phyloP scores from a whole-genome alignment of 2,888 invertebrate species.

The Andrena praecox region DNA sequence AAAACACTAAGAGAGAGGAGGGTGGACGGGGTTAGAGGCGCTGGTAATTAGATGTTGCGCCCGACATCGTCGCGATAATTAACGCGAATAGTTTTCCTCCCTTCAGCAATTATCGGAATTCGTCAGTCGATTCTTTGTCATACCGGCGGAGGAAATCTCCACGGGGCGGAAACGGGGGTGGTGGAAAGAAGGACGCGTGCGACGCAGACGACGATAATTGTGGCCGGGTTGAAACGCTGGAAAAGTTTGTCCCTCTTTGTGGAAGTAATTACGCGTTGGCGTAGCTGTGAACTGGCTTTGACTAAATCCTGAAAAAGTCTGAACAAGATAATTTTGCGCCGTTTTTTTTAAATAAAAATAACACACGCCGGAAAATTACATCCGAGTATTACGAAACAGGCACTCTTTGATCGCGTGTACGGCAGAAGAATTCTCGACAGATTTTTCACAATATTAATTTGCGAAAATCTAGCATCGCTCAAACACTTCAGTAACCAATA shows the following conservation, averaged over 20 bases:
- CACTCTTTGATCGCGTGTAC: too few species aligned
- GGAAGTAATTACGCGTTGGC: conserved; percentile 57
- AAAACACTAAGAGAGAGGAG: not conserved
- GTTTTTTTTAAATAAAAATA: not conserved
- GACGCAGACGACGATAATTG: conserved; percentile 38
- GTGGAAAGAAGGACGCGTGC: conserved; percentile 13
- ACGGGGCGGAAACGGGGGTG: conserved; percentile 9
- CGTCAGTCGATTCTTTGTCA: conserved; percentile 30
- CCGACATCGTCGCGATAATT: conserved; percentile 71
- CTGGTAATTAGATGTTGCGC: conserved; percentile 71
- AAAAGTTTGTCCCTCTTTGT: conserved; percentile 48
- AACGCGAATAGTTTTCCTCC: conserved; percentile 73
- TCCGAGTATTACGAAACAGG: too few species aligned
- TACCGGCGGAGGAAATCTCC: conserved; percentile 1
- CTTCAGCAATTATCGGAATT: conserved; percentile 68
- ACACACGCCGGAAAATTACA: too few species aligned
- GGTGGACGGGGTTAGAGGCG: not conserved
- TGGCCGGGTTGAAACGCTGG: conserved; percentile 13
- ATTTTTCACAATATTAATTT: too few species aligned
- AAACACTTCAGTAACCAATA: too few species aligned
- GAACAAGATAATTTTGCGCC: not conserved
- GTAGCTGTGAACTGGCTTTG: conserved; percentile 21
- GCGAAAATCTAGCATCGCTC: too few species aligned
- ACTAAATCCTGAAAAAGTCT: conserved; percentile 11
- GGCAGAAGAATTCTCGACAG: too few species aligned